These are phyloP conservation scores for Formica selysi DNA, from an alignment of 1,140 invertebrate genomes.

Conservation along the genomic window DNA sequence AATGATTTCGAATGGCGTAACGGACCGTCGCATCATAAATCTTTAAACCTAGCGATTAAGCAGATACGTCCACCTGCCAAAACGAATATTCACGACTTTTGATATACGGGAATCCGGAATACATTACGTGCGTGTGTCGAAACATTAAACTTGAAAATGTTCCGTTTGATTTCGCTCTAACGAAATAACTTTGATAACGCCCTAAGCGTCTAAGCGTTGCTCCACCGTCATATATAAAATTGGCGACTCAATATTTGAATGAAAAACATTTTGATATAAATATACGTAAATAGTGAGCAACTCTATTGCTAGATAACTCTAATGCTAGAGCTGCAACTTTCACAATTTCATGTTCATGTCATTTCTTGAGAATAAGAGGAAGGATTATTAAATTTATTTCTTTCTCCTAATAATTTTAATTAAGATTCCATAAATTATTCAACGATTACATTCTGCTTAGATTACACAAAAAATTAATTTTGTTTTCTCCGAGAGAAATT, in stretches of 20 bases:
- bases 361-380: background rate
- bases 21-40: constrained; percentile 65
- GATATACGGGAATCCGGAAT: constrained; percentile 54
- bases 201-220: background rate
- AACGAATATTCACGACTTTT: constrained; percentile 72
- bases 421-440: constrained; percentile 28
- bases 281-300: background rate
- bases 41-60: constrained; percentile 70
- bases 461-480: constrained; percentile 16
- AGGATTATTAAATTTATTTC: background rate
- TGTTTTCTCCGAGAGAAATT: background rate
- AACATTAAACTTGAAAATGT: constrained; percentile 40
- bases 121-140: constrained; percentile 62
- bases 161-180: background rate
- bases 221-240: background rate
- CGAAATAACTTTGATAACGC: too few relatives aligned
- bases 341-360: background rate
- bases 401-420: background rate
- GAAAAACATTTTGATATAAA: background rate
- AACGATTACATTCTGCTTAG: background rate
- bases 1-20: constrained; percentile 74
- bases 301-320: too few relatives aligned
- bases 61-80: constrained; percentile 67
- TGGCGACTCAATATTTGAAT: background rate
- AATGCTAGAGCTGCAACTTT: background rate